phyloP scores from a whole-genome alignment of 2,797 vertebrate species.

The Neomorphus geoffroyi region DNA sequence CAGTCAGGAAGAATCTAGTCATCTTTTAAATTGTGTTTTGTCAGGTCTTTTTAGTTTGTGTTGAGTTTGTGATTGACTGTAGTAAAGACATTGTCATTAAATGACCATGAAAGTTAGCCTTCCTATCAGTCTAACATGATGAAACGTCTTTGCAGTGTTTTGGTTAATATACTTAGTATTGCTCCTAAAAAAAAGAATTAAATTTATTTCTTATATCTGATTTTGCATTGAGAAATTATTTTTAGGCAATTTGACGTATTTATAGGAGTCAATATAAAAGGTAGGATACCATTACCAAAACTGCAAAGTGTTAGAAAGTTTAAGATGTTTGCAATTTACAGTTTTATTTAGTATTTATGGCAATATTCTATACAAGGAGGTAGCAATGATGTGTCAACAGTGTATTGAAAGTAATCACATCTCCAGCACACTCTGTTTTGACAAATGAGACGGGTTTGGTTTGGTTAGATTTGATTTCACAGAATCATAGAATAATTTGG shows the following conservation, averaged over 20 bases:
- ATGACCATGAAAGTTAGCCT: not conserved
- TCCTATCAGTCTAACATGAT: not conserved
- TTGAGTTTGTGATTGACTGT: not conserved
- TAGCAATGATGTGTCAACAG: not conserved
- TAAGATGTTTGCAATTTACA: not conserved
- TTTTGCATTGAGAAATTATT: not conserved
- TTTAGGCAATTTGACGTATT: not conserved
- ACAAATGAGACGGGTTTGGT: not conserved
- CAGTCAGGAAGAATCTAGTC: slow-evolving; percentile 24
- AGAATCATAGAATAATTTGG: too few species aligned
- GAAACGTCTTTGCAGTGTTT: not conserved
- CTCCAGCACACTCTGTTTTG: not conserved
- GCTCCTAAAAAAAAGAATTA: not conserved
- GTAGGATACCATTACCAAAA: not conserved
- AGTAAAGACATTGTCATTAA: not conserved
- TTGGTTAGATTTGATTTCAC: not conserved
- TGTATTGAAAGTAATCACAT: not conserved
- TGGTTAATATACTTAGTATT: not conserved
- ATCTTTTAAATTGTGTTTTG: slow-evolving; percentile 1
- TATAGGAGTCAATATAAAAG: slow-evolving; percentile 2
- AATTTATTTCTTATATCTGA: not conserved
- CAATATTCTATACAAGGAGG: not conserved
- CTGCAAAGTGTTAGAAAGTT: not conserved
- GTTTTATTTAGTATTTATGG: not conserved
- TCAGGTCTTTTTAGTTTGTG: not conserved